Conservation (phyloP, 2,113 vertebrate species). For the Progne subis region DNA sequence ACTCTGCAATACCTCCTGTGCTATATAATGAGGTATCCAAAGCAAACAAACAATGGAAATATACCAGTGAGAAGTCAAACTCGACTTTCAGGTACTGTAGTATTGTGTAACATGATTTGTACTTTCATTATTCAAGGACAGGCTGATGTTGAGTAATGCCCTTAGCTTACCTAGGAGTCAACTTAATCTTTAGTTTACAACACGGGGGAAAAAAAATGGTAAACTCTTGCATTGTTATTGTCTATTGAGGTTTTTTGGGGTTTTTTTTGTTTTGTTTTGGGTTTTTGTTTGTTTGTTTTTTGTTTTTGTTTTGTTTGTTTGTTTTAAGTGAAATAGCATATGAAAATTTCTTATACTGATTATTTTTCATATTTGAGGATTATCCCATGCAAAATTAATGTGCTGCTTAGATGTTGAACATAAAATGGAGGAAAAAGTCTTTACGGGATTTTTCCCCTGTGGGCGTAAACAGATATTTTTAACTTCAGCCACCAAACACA, state of each 20-base stretch:
- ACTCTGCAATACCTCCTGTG: background rate
- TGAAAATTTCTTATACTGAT: background rate
- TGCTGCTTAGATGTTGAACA: background rate
- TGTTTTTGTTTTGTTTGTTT: no score
- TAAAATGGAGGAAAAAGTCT: constrained; percentile 23
- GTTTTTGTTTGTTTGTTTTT: no score
- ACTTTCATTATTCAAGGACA: constrained; percentile 28
- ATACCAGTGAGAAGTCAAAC: constrained; percentile 49
- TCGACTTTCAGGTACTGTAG: constrained; percentile 36
- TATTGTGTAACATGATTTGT: constrained; percentile 32
- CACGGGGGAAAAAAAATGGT: background rate
- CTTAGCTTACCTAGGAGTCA: constrained; percentile 2
- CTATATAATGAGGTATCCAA: background rate
- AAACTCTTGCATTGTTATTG: background rate
- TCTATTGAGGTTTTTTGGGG: background rate
- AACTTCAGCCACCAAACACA: constrained; percentile 58
- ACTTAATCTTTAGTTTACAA: background rate
- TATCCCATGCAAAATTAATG: background rate
- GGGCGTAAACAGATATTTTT: constrained; percentile 62
- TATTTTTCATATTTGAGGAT: background rate
- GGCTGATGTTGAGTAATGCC: constrained; percentile 19
- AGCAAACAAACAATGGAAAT: constrained; percentile 60
- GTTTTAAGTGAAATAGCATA: background rate
- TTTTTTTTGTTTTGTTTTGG: no score
- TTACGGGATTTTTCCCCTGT: constrained; percentile 21